phyloP scores from a whole-genome alignment of 35 echinoderm and acorn worm species.

The Amphiura filiformis region DNA sequence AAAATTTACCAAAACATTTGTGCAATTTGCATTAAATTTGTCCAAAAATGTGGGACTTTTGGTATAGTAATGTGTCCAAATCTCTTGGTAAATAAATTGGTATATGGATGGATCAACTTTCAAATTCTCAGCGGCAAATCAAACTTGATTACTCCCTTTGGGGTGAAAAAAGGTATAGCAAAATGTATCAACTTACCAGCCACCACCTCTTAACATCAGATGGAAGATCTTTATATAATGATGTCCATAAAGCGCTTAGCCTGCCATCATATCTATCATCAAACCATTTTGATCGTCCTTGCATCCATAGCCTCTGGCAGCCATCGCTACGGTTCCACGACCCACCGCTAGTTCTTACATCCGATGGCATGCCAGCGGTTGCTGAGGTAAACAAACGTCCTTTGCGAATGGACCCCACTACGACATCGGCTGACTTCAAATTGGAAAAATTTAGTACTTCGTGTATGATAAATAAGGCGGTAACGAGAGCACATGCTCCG shows the following conservation, averaged over 20 bases:
- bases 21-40: too few relatives aligned
- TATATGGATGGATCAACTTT: too few relatives aligned
- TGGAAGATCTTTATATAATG: slow-evolving; percentile 17
- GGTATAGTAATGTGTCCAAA: too few relatives aligned
- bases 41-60: too few relatives aligned
- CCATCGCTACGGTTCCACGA: slow-evolving; percentile 4
- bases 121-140: too few relatives aligned
- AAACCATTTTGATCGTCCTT: slow-evolving; percentile 58
- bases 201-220: slow-evolving; percentile 34
- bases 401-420: background rate
- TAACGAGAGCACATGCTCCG: background rate
- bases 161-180: too few relatives aligned
- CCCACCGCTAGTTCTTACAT: background rate
- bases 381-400: background rate
- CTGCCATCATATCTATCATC: slow-evolving; percentile 27
- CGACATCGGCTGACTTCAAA: background rate
- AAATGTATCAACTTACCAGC: slow-evolving; percentile 62
- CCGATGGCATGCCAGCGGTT: background rate
- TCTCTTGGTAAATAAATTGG: too few relatives aligned
- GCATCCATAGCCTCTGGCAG: slow-evolving; percentile 43
- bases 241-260: slow-evolving; percentile 35
- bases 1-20: too few relatives aligned
- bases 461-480: slow-evolving; percentile 7
- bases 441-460: background rate
- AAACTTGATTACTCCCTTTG: too few relatives aligned